phyloP scores from a whole-genome alignment of 2,113 vertebrate genomes.

The Podocnemis expansa region DNA sequence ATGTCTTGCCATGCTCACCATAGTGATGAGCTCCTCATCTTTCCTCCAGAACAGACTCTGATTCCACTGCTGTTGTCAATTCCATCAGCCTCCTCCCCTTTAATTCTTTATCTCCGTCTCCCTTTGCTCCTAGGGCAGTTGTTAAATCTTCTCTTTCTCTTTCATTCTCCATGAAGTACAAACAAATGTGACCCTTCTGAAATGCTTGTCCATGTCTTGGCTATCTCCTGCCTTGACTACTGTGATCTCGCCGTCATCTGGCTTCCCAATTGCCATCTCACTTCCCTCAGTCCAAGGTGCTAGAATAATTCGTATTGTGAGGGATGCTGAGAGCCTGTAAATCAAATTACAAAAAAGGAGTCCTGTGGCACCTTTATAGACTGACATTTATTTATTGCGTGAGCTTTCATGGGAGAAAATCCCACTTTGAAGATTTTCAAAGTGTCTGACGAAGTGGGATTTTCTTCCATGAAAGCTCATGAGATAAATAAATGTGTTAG shows the following conservation, averaged over 20 bases:
- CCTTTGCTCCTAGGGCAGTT: neutral
- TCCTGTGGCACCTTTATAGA: no score
- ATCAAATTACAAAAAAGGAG: no score
- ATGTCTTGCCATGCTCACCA: neutral
- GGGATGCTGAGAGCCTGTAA: no score
- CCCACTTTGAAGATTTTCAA: no score
- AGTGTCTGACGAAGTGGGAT: no score
- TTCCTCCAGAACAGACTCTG: neutral
- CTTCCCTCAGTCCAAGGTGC: neutral
- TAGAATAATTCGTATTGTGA: no score
- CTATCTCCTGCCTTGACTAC: neutral
- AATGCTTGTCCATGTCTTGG: neutral
- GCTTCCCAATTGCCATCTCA: neutral
- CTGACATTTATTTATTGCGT: no score
- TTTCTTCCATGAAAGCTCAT: no score
- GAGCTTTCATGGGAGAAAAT: no score
- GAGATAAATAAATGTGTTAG: no score
- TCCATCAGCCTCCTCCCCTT: neutral
- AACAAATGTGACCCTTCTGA: neutral
- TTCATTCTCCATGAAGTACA: neutral
- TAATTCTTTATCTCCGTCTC: neutral
- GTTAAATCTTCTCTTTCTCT: neutral
- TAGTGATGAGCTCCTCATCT: neutral
- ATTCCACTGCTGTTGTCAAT: neutral
- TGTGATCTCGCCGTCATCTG: neutral